phyloP scores from a whole-genome alignment of 2,888 invertebrate species.

The Melanchra persicariae region DNA sequence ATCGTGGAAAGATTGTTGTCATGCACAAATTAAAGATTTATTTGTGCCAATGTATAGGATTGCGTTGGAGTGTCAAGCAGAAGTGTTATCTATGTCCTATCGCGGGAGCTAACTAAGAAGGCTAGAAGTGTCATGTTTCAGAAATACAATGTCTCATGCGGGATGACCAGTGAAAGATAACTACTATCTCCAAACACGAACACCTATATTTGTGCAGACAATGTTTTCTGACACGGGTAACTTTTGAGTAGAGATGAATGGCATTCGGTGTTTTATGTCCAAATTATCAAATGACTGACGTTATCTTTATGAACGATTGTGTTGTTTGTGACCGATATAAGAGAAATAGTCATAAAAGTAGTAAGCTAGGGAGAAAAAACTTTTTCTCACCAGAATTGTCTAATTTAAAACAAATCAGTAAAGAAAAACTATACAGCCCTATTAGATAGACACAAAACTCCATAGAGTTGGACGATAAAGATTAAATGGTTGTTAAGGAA shows the following conservation, averaged over 20 bases:
- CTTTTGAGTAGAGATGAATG: not conserved
- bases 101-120: not conserved
- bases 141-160: not conserved
- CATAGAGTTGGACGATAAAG: not conserved
- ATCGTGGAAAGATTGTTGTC: not conserved
- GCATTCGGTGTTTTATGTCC: slow-evolving; percentile 19
- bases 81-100: not conserved
- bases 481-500: slow-evolving; percentile 2
- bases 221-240: slow-evolving; percentile 1
- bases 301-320: slow-evolving; percentile 56
- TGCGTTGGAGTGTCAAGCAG: not conserved
- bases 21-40: slow-evolving; percentile 13
- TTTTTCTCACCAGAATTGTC: not conserved
- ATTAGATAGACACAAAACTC: slow-evolving; percentile 22
- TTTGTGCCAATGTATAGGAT: not conserved
- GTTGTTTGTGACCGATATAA: slow-evolving; percentile 50
- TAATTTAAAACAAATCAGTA: not conserved
- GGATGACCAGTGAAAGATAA: slow-evolving; percentile 6
- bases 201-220: slow-evolving; percentile 1
- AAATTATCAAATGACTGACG: slow-evolving; percentile 42
- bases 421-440: not conserved
- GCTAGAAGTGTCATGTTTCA: not conserved
- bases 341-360: slow-evolving; percentile 10
- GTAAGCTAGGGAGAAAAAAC: not conserved
- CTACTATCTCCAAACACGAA: slow-evolving; percentile 10